A percentile compares a stretch with the other conserved stretches of the same genome.
phyloP scores from a whole-genome alignment of 2,797 vertebrate species.

The Peromyscus melanophrys region DNA sequence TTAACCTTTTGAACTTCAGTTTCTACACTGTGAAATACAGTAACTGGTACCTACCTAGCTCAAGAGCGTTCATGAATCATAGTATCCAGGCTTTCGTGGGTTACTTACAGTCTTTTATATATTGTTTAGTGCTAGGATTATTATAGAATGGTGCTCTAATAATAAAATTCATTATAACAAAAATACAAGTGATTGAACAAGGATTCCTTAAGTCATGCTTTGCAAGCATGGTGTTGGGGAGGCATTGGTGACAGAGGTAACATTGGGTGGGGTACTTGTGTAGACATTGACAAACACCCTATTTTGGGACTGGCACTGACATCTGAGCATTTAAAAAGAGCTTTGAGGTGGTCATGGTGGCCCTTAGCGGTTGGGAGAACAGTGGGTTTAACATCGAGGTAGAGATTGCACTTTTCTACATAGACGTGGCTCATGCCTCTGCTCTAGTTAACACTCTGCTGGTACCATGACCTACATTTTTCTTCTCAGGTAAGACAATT shows the following conservation, averaged over 20 bases:
- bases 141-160: constrained; percentile 34
- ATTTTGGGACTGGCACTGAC: background rate
- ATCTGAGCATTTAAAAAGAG: background rate
- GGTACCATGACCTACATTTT: constrained; percentile 17
- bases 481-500: constrained; percentile 36
- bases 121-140: background rate
- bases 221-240: background rate
- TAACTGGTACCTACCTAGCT: background rate
- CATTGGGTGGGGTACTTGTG: background rate
- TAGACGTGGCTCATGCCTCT: background rate
- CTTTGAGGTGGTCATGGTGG: background rate
- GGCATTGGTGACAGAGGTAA: constrained; percentile 6
- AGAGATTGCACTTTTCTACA: background rate
- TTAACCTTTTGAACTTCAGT: background rate
- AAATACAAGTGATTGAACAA: background rate
- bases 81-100: background rate
- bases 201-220: constrained; percentile 32
- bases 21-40: background rate
- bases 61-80: background rate
- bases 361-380: background rate
- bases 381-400: background rate
- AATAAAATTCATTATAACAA: constrained; percentile 42
- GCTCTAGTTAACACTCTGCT: constrained; percentile 8
- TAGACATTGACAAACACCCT: background rate
- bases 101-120: constrained; percentile 27